Evolutionary conservation across 2,797 vertebrate species (phyloP).

Genomic region (Sternarchorhynchus goeldii): DNA sequence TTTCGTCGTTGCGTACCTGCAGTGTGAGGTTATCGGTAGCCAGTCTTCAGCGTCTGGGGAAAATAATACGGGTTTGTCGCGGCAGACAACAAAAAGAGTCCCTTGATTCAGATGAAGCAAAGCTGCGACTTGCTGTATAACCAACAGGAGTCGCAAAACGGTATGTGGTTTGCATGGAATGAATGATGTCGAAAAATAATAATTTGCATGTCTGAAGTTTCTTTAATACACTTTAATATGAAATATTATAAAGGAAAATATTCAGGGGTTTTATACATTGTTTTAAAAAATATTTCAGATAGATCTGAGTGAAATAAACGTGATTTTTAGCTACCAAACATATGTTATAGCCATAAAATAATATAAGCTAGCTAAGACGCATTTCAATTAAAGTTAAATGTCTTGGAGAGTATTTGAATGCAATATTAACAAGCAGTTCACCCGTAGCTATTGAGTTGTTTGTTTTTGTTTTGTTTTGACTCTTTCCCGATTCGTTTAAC

Average conservation of each 20-base stretch:
- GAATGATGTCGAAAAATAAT: not conserved
- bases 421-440: too few species aligned
- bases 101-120: slow-evolving; percentile 59
- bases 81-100: slow-evolving; percentile 68
- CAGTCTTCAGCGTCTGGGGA: slow-evolving; percentile 51
- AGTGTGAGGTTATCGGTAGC: slow-evolving; percentile 44
- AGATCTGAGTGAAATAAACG: not conserved
- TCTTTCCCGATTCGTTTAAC: too few species aligned
- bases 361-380: too few species aligned
- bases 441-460: too few species aligned
- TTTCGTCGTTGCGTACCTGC: slow-evolving; percentile 67
- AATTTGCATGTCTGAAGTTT: not conserved
- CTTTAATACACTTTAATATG: not conserved
- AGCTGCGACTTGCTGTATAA: slow-evolving; percentile 50
- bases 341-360: too few species aligned
- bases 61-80: slow-evolving; percentile 37
- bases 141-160: slow-evolving; percentile 59
- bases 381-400: too few species aligned
- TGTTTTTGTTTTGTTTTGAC: too few species aligned
- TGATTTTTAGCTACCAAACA: too few species aligned
- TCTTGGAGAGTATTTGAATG: too few species aligned
- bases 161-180: slow-evolving; percentile 21
- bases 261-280: not conserved
- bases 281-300: not conserved
- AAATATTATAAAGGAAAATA: too few species aligned